phyloP scores from a whole-genome alignment of 2,113 vertebrate species.

The Otocyon megalotis region DNA sequence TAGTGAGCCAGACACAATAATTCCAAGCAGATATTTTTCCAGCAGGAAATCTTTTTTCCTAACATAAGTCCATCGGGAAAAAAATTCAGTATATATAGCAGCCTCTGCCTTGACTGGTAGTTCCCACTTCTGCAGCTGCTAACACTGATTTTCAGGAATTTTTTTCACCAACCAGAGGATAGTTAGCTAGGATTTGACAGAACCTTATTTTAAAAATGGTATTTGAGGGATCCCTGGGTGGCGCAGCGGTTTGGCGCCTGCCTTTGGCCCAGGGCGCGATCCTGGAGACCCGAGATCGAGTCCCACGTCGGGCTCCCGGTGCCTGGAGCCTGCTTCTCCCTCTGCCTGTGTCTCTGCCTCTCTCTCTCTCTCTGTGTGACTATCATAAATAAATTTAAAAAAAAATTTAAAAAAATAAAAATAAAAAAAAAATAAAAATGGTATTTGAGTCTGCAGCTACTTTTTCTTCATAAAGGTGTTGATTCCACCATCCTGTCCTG shows the following conservation, averaged over 20 bases:
- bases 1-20: not conserved
- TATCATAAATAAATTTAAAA: no score
- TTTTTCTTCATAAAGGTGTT: not conserved
- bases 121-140: not conserved
- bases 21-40: not conserved
- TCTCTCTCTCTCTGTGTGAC: no score
- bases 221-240: no score
- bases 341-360: no score
- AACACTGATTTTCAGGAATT: constrained; percentile 22
- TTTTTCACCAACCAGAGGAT: not conserved
- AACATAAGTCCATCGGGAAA: not conserved
- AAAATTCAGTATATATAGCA: not conserved
- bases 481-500: not conserved
- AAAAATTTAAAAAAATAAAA: no score
- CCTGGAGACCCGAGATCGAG: no score
- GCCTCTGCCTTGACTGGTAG: not conserved
- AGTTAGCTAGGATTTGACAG: not conserved
- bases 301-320: no score
- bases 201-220: not conserved
- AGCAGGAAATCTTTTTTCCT: constrained; percentile 37
- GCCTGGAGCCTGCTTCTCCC: no score
- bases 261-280: no score
- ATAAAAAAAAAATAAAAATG: no score
- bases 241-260: no score
- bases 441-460: not conserved